These are phyloP conservation scores for Morpho helenor DNA, from an alignment of 2,888 invertebrate species.

Conservation along the genomic window DNA sequence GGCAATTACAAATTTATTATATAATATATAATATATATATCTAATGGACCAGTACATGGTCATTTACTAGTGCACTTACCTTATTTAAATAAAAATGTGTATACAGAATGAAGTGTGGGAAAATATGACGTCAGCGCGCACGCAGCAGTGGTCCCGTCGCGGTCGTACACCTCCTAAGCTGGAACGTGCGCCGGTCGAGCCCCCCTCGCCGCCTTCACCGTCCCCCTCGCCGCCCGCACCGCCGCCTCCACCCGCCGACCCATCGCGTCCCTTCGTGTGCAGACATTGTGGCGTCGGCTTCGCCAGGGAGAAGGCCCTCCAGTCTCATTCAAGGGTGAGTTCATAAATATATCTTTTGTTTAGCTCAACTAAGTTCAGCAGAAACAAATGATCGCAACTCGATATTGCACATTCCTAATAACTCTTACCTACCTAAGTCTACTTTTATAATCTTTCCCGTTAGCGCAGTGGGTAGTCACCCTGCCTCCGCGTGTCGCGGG, in stretches of 20 bases:
- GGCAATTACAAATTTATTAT: no score
- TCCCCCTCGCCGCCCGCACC: slow-evolving; percentile 38
- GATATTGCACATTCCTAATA: no score
- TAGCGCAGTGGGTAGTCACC: no score
- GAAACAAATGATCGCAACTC: no score
- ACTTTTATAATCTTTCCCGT: no score
- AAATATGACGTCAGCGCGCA: slow-evolving; percentile 74
- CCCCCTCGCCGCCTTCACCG: slow-evolving; percentile 34
- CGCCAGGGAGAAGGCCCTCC: slow-evolving; percentile 89
- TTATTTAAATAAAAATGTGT: no score
- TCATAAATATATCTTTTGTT: not conserved
- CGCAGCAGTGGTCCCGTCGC: slow-evolving; percentile 72
- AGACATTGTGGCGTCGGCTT: slow-evolving; percentile 83
- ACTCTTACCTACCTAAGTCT: no score
- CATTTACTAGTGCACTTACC: no score
- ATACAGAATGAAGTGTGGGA: slow-evolving; percentile 62
- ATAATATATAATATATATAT: no score
- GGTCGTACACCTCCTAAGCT: slow-evolving; percentile 44
- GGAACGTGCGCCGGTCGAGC: slow-evolving; percentile 36
- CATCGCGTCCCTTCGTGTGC: slow-evolving; percentile 89
- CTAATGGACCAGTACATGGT: no score
- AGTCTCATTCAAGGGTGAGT: slow-evolving; percentile 83
- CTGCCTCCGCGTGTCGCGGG: no score
- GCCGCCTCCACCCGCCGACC: slow-evolving; percentile 73
- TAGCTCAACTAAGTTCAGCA: no score